phyloP scores from a whole-genome alignment of 2,888 invertebrate genomes.

The Troides oblongomaculatus region DNA sequence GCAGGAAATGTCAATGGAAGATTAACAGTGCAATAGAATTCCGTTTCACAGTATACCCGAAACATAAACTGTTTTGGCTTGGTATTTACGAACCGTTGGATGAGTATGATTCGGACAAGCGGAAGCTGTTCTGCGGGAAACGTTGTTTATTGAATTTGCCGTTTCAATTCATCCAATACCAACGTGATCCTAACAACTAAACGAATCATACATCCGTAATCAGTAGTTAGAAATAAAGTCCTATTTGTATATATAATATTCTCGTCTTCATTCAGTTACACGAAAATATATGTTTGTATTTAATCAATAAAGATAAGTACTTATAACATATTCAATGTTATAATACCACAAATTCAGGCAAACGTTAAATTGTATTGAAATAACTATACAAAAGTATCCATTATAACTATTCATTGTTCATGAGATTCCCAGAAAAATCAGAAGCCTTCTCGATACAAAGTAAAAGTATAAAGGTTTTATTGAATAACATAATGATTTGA shows the following conservation, averaged over 20 bases:
- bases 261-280: too few species aligned
- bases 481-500: too few species aligned
- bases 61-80: conserved; percentile 12
- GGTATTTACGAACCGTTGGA: conserved; percentile 21
- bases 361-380: neutral
- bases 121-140: neutral
- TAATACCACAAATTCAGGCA: neutral
- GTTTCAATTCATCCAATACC: neutral
- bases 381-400: neutral
- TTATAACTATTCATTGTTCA: too few species aligned
- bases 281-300: too few species aligned
- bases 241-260: neutral
- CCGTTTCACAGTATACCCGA: conserved; percentile 4
- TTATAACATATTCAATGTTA: neutral
- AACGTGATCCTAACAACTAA: neutral
- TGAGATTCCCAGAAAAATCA: too few species aligned
- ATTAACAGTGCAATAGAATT: conserved; percentile 9
- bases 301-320: neutral
- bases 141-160: conserved; percentile 17
- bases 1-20: conserved; percentile 7
- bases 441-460: too few species aligned
- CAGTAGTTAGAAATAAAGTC: neutral
- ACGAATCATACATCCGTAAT: neutral
- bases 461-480: too few species aligned
- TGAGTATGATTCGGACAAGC: conserved; percentile 8